A percentile compares a stretch with the other conserved stretches of the same genome.
Evolutionary conservation across 2,113 vertebrate species (phyloP).

Genomic region (Thomomys bottae): DNA sequence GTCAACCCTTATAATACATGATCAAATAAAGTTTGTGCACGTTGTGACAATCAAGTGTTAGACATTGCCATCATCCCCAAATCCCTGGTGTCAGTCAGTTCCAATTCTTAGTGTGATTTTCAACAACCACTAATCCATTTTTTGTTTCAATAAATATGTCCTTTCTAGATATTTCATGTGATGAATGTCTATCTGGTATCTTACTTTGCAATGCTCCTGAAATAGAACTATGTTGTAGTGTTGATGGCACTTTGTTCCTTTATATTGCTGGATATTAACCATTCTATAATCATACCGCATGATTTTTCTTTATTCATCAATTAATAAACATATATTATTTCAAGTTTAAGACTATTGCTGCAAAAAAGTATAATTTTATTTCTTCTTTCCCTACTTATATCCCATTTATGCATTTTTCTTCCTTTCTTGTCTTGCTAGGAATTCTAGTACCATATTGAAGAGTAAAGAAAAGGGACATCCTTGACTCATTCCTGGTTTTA

Average conservation of each 20-base stretch:
- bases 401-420: too few relatives aligned
- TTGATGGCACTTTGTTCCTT: neutral
- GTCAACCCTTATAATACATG: neutral
- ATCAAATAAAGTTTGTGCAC: neutral
- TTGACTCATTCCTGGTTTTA: too few relatives aligned
- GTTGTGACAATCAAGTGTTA: neutral
- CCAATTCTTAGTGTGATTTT: neutral
- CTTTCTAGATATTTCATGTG: constrained; percentile 4
- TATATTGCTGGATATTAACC: neutral
- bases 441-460: too few relatives aligned
- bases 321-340: neutral
- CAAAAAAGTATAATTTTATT: constrained; percentile 19
- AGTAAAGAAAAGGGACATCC: too few relatives aligned
- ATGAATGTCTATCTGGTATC: neutral
- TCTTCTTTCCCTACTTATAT: neutral
- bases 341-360: constrained; percentile 1
- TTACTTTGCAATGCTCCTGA: neutral
- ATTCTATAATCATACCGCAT: neutral
- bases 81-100: neutral
- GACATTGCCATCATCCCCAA: neutral
- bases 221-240: neutral
- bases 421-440: too few relatives aligned
- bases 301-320: neutral
- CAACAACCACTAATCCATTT: neutral
- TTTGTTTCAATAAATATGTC: neutral